Evolutionary conservation across 2,113 vertebrate species (phyloP).

Genomic region (Sander lucioperca): DNA sequence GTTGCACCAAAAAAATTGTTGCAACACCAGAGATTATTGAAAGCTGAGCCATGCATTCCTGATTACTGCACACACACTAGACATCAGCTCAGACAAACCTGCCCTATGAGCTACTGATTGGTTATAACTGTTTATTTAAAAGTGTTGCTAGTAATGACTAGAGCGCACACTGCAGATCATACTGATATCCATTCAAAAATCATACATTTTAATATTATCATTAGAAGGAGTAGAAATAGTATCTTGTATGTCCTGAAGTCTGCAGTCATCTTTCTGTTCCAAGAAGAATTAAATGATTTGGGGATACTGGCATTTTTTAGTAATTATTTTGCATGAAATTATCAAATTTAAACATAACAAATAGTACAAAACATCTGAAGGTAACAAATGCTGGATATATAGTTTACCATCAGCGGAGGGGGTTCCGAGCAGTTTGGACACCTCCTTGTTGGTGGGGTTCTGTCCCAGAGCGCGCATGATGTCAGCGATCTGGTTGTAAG

Average conservation of each 20-base stretch:
- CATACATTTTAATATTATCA: background rate
- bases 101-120: background rate
- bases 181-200: background rate
- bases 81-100: background rate
- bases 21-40: background rate
- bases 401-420: slow-evolving; percentile 91
- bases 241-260: background rate
- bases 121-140: background rate
- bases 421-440: slow-evolving; percentile 90
- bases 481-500: slow-evolving; percentile 93
- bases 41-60: background rate
- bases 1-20: background rate
- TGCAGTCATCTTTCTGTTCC: background rate
- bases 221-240: background rate
- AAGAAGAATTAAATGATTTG: background rate
- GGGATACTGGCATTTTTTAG: background rate
- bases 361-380: background rate
- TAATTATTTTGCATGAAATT: background rate
- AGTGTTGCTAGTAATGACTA: background rate
- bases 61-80: background rate
- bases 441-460: slow-evolving; percentile 98
- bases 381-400: background rate
- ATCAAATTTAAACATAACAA: background rate
- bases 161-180: background rate
- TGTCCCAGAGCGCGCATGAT: slow-evolving; percentile 97